A percentile compares a stretch with the other conserved stretches of the same genome.
Evolutionary conservation across 2,113 vertebrate genomes (phyloP).

Genomic region (Misgurnus mizolepis): DNA sequence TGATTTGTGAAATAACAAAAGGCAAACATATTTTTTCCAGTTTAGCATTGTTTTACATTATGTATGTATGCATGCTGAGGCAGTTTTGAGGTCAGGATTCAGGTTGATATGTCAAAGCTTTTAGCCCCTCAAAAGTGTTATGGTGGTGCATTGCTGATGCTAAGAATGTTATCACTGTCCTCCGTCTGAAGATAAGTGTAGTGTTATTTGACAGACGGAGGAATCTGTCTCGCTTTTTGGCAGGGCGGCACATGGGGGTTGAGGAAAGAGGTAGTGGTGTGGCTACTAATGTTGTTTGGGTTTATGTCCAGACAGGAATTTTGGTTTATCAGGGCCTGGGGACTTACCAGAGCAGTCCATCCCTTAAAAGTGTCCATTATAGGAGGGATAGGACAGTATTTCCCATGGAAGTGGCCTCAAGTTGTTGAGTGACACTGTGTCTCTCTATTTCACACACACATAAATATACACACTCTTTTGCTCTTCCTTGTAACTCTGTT

Average conservation of each 20-base stretch:
- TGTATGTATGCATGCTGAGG: neutral
- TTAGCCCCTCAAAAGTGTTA: conserved; percentile 67
- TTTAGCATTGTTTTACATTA: too few relatives aligned
- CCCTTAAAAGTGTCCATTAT: conserved; percentile 65
- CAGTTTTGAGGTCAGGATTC: neutral
- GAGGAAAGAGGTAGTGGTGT: conserved; percentile 19
- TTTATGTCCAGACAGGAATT: conserved; percentile 76
- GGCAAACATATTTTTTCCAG: neutral
- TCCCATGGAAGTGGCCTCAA: conserved; percentile 55
- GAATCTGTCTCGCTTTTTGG: conserved; percentile 74
- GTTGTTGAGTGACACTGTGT: conserved; percentile 50
- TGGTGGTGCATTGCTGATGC: conserved; percentile 72
- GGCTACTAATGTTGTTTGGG: conserved; percentile 61
- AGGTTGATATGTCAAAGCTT: conserved; percentile 61
- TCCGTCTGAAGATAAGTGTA: conserved; percentile 48
- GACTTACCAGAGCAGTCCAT: conserved; percentile 73
- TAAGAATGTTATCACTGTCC: conserved; percentile 75
- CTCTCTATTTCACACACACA: conserved; percentile 23
- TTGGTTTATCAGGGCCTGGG: conserved; percentile 72
- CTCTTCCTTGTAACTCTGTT: neutral
- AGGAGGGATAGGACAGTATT: conserved; percentile 56
- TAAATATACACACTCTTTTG: neutral
- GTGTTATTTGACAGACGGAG: conserved; percentile 54
- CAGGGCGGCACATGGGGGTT: conserved; percentile 63
- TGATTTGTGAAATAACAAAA: conserved; percentile 79